These are phyloP conservation scores for Physella acuta DNA, from an alignment of 1,140 invertebrate genomes.

Conservation along the genomic window DNA sequence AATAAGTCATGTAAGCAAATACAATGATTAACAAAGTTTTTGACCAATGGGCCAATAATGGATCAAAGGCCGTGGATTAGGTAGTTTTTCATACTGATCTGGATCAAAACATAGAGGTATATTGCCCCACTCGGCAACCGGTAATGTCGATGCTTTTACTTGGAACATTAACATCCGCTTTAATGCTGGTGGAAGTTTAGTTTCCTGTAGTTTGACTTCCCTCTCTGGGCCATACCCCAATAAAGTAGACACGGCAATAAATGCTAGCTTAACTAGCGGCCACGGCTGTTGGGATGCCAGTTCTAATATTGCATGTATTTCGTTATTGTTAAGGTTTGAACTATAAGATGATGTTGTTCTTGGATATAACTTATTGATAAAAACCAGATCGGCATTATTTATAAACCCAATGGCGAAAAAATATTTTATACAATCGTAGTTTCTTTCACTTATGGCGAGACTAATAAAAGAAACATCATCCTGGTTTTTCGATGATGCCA, in stretches of 20 bases:
- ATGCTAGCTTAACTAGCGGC: conserved; percentile 7
- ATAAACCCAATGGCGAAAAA: neutral
- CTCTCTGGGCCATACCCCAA: neutral
- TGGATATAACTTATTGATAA: neutral
- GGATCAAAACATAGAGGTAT: conserved; percentile 4
- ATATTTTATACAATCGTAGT: neutral
- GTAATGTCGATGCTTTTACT: neutral
- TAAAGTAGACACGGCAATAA: neutral
- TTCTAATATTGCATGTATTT: neutral
- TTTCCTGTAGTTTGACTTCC: neutral
- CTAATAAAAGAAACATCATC: neutral
- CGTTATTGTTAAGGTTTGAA: neutral
- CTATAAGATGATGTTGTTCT: neutral
- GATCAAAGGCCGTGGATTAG: neutral
- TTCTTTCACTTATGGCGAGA: neutral
- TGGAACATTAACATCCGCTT: conserved; percentile 1
- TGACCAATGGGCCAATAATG: neutral
- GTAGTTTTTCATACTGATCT: neutral
- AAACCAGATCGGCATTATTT: neutral
- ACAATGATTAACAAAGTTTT: no score
- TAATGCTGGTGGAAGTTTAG: neutral
- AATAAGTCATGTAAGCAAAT: no score
- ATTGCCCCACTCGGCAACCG: neutral
- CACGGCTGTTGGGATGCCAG: neutral
- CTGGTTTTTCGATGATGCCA: neutral